These are phyloP conservation scores for Nicator chloris DNA, from an alignment of 2,113 vertebrate genomes.

Conservation along the genomic window DNA sequence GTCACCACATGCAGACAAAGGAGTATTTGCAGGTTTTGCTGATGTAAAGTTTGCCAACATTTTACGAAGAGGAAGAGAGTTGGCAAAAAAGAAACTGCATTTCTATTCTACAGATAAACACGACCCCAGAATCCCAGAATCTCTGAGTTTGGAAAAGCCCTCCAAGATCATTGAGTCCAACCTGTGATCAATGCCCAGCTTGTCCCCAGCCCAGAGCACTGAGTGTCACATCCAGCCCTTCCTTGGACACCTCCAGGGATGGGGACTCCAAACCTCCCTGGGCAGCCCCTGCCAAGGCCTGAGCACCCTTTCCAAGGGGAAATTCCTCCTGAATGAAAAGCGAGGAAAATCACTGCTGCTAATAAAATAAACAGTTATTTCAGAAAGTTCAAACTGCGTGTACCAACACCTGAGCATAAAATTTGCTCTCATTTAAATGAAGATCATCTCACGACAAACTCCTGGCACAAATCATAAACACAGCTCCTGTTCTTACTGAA, in stretches of 20 bases:
- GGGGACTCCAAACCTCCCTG: not conserved
- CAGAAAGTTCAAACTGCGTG: not conserved
- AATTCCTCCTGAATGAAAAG: not conserved
- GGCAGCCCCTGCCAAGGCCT: not conserved
- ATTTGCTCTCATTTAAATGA: not conserved
- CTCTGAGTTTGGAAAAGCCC: not conserved
- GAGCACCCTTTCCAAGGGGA: rapidly evolving
- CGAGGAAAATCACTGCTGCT: not conserved
- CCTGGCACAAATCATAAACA: not conserved
- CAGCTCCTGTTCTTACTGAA: not conserved
- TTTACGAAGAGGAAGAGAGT: not conserved
- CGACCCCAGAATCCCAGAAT: not conserved
- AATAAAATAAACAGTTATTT: not conserved
- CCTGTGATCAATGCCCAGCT: rapidly evolving
- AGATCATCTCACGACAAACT: not conserved
- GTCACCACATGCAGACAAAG: not conserved
- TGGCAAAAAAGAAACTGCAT: not conserved
- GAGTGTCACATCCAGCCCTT: rapidly evolving
- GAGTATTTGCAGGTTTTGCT: not conserved
- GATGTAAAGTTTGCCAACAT: not conserved
- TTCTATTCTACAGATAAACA: not conserved
- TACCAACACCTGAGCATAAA: not conserved
- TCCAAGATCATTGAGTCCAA: rapidly evolving
- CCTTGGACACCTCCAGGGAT: not conserved
- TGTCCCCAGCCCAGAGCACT: not conserved